phyloP scores from a whole-genome alignment of 2,797 vertebrate genomes.

The Apogon talboti region DNA sequence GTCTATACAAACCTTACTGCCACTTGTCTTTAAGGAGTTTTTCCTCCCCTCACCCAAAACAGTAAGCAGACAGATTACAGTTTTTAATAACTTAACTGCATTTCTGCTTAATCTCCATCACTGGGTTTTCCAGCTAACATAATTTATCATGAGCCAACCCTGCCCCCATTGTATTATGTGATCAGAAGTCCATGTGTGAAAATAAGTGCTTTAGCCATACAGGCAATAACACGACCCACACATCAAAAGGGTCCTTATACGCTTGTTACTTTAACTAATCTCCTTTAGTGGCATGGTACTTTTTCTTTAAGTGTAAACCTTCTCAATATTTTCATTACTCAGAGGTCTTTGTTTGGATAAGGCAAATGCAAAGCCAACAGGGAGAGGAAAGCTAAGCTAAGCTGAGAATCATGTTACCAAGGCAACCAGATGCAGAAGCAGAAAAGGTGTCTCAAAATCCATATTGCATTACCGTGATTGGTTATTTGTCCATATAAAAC shows the following conservation, averaged over 20 bases:
- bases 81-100: conserved; percentile 66
- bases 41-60: conserved; percentile 26
- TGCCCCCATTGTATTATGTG: conserved; percentile 6
- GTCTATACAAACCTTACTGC: conserved; percentile 9
- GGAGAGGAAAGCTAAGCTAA: conserved; percentile 4
- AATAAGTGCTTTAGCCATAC: conserved; percentile 35
- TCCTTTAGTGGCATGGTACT: conserved; percentile 27
- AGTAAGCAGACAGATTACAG: conserved; percentile 55
- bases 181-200: conserved; percentile 44
- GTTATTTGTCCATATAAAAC: conserved; percentile 6
- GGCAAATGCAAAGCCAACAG: conserved; percentile 17
- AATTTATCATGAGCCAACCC: conserved; percentile 35
- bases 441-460: conserved; percentile 16
- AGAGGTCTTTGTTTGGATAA: conserved; percentile 59
- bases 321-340: conserved; percentile 65
- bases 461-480: neutral
- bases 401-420: conserved; percentile 26
- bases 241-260: conserved; percentile 46
- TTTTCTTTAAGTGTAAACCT: conserved; percentile 33
- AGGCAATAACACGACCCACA: conserved; percentile 43
- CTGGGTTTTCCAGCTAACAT: conserved; percentile 42
- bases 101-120: conserved; percentile 66
- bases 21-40: conserved; percentile 28
- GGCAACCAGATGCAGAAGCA: conserved; percentile 25
- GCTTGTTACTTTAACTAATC: conserved; percentile 64